phyloP scores from a whole-genome alignment of 2,888 invertebrate genomes.

The Campaea margaritaria region DNA sequence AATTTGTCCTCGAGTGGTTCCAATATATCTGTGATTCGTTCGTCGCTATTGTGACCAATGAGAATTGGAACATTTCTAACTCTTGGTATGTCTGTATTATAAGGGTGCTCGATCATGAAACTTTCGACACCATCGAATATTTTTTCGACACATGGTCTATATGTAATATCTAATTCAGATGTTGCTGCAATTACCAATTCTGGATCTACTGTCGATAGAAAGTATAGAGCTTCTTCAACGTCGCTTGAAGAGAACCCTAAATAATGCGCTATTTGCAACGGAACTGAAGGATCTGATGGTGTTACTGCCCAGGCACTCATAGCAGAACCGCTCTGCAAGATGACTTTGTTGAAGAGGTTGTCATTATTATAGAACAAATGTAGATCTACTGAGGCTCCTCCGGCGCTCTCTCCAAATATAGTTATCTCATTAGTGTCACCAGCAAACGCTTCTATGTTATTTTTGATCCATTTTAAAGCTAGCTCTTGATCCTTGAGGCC shows the following conservation, averaged over 20 bases:
- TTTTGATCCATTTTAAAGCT: slow-evolving; percentile 65
- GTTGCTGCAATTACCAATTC: slow-evolving; percentile 52
- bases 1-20: slow-evolving; percentile 27
- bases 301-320: slow-evolving; percentile 42
- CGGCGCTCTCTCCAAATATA: slow-evolving; percentile 65
- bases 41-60: slow-evolving; percentile 53
- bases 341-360: slow-evolving; percentile 58
- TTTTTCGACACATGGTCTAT: slow-evolving; percentile 59
- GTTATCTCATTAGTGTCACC: slow-evolving; percentile 63
- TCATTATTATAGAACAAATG: slow-evolving; percentile 57
- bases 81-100: slow-evolving; percentile 43
- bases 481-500: slow-evolving; percentile 65
- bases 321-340: slow-evolving; percentile 61
- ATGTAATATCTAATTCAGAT: slow-evolving; percentile 41
- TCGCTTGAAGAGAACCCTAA: slow-evolving; percentile 53
- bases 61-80: slow-evolving; percentile 48
- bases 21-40: slow-evolving; percentile 30
- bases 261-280: slow-evolving; percentile 52
- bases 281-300: slow-evolving; percentile 47
- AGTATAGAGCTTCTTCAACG: slow-evolving; percentile 53
- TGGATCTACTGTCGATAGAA: slow-evolving; percentile 51
- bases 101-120: slow-evolving; percentile 53
- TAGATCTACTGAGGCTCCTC: slow-evolving; percentile 55
- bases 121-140: slow-evolving; percentile 45
- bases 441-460: slow-evolving; percentile 65